Base-by-base conservation (phyloP, 2,888 invertebrate genomes). In the Amiota mariae region DNA sequence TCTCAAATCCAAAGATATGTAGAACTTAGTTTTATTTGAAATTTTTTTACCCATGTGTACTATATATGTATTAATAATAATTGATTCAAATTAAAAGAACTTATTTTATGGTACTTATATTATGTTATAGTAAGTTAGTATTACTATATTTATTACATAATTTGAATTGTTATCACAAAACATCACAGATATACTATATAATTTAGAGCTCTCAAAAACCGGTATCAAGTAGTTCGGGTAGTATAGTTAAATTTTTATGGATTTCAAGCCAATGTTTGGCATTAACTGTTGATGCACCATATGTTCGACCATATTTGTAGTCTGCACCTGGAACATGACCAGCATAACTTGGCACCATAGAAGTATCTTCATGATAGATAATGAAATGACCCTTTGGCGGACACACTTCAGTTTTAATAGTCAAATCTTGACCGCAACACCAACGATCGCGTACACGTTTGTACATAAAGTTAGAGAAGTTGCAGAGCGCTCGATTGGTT, bases 291-390 rank as follows among this genome's bases (percentile, higher is more conserved):
- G 94, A 94, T 80, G 93, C 93, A 24, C 94, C 95, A 87, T 92
- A 95, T 0, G 95, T 95, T 87, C 93, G 93, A 9, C 95, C 95
- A 89, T 93, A 93, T 64, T 94, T 93, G 89, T 94, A 95, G 81
- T 91, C 90, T 73, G 91, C 92, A 18, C 95, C 95, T 0, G 95
- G 95, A 71, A 95, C 93, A 84, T 95, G 95, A 0, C 95, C 95
- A 2, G 93, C 92, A 88, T 95, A 96, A 88, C 93, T 94, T 1
- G 95, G 95, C 79, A 95, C 87, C 91, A 95, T 92, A 8, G 95
- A 95, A 54, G 93, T 92, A 80, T 94, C 93, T 76, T 93, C 93
- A 85, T 94, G 94, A 86, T 95, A 95, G 76, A 95, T 92, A 86
- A 93, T 92, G 12, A 93, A 87, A 71, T 87, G 81, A 2, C 81